phyloP scores from a whole-genome alignment of 1,140 invertebrate genomes.

The Lordiphosa clarofinis region DNA sequence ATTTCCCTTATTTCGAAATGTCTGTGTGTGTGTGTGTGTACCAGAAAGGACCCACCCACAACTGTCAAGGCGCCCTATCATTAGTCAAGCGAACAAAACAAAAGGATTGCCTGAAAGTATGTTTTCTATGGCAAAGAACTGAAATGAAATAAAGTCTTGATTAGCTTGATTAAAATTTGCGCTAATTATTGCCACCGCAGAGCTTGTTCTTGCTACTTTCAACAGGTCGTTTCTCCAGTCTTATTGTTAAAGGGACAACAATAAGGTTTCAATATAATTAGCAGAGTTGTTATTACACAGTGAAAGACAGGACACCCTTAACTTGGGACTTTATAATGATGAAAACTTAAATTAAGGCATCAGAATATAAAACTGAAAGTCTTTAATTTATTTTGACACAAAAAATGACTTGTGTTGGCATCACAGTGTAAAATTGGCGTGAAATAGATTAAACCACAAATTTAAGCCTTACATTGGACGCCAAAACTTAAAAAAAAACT shows the following conservation, averaged over 20 bases:
- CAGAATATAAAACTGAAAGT: not conserved
- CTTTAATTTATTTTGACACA: no score
- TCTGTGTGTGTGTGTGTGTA: slow-evolving; percentile 14
- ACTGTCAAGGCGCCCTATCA: slow-evolving; percentile 34
- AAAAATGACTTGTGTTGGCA: no score
- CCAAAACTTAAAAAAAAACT: no score
- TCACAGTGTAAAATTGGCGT: no score
- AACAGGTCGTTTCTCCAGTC: no score
- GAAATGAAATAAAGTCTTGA: slow-evolving; percentile 24
- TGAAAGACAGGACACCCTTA: no score
- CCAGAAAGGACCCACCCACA: not conserved
- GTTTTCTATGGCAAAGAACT: slow-evolving; percentile 22
- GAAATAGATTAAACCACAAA: no score
- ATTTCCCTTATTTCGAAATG: no score
- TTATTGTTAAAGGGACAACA: no score
- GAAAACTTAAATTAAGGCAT: not conserved
- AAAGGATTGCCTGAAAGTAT: slow-evolving; percentile 24
- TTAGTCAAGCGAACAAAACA: slow-evolving; percentile 27
- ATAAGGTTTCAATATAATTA: no score
- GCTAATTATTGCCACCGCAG: slow-evolving; percentile 28
- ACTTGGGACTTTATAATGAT: not conserved
- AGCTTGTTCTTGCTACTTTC: not conserved
- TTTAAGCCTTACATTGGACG: no score
- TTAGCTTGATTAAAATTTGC: slow-evolving; percentile 47
- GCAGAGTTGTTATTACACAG: no score